Evolutionary conservation across 2,888 invertebrate genomes (phyloP).

Genomic region (Linyphia triangularis): DNA sequence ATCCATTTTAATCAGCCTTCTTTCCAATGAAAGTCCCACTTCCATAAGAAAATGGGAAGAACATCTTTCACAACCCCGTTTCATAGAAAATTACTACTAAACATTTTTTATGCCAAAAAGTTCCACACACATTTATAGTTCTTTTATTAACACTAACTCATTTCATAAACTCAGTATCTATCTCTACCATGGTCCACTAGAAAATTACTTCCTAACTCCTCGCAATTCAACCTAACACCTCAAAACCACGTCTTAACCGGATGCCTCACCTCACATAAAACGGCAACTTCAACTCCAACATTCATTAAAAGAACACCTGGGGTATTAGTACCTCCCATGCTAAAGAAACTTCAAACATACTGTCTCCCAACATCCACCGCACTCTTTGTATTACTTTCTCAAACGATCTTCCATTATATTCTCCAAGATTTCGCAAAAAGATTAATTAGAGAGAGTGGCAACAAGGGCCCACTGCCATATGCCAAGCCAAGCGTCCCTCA

Average conservation of each 20-base stretch:
- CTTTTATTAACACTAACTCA: background rate
- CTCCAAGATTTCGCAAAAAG: constrained; percentile 17
- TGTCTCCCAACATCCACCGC: background rate
- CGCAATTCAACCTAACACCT: background rate
- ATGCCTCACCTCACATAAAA: background rate
- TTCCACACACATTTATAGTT: background rate
- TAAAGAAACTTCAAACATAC: background rate
- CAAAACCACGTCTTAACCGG: background rate
- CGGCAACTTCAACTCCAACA: background rate
- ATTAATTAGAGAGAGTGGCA: constrained; percentile 32
- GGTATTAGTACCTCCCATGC: background rate
- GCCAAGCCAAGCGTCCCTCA: background rate
- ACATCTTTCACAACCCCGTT: too few species aligned
- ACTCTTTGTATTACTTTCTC: background rate
- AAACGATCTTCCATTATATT: constrained; percentile 16
- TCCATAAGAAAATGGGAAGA: background rate
- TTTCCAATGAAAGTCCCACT: constrained; percentile 1
- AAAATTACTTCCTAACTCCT: background rate
- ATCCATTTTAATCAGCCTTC: constrained; percentile 65
- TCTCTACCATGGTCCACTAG: background rate
- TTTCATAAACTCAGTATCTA: background rate
- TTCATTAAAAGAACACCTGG: background rate
- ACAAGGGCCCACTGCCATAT: background rate
- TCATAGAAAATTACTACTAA: too few species aligned
- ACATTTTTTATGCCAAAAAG: background rate